Evolutionary conservation across 1,140 invertebrate genomes (phyloP).

Genomic region (Zophobas morio): DNA sequence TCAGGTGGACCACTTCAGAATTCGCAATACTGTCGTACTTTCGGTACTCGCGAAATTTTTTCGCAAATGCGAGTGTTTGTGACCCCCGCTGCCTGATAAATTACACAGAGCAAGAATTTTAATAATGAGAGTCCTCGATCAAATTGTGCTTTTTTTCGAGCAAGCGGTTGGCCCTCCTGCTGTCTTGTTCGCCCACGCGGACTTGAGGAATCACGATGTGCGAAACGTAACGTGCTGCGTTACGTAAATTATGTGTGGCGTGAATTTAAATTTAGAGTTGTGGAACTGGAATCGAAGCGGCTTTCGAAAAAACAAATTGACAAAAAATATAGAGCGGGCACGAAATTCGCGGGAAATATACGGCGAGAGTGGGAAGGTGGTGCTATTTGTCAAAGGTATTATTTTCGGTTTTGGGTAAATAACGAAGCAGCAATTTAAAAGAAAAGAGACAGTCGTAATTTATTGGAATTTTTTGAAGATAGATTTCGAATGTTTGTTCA

Average conservation of each 20-base stretch:
- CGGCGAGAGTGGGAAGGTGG: too few relatives aligned
- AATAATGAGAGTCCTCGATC: background rate
- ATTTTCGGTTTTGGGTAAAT: too few relatives aligned
- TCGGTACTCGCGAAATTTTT: background rate
- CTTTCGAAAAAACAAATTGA: too few relatives aligned
- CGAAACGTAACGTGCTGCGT: slow-evolving; percentile 11
- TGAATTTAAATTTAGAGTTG: too few relatives aligned
- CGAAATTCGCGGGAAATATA: too few relatives aligned
- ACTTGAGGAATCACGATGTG: background rate
- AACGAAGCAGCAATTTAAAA: too few relatives aligned
- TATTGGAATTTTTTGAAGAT: too few relatives aligned
- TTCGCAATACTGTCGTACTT: background rate
- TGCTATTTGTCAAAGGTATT: too few relatives aligned
- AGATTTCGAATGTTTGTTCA: too few relatives aligned
- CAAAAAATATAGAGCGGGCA: too few relatives aligned
- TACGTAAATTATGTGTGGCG: background rate
- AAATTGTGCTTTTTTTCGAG: background rate
- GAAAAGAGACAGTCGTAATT: too few relatives aligned
- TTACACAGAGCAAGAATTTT: background rate
- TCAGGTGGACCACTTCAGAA: background rate
- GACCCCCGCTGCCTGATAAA: background rate
- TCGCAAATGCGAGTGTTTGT: background rate
- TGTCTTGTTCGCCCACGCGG: background rate
- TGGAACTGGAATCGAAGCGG: too few relatives aligned
- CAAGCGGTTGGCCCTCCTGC: background rate